Base-by-base conservation (phyloP, 2,888 invertebrate genomes). In the Cephus spinipes region DNA sequence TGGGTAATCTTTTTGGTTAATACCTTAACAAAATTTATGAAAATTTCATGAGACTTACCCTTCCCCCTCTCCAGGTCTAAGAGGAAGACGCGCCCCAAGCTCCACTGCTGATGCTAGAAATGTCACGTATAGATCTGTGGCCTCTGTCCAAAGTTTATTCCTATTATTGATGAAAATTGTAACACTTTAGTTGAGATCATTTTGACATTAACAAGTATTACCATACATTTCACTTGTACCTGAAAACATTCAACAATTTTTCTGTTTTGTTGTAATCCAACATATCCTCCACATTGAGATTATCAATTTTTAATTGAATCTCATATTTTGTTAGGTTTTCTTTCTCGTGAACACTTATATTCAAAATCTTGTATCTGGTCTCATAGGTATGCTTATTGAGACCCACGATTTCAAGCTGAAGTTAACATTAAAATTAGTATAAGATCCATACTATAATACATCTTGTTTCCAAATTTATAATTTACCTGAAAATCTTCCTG, bases 281-380 rank as follows among this genome's bases (percentile, higher is more conserved):
- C 88, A 98, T 93, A 88, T 98, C 97, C 83, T 97, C 97, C 77
- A 97, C 96, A 88, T 98, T 97, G 34, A 97, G 92, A 91, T 98
- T 98, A 90, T 97, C 96, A 74, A 98, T 96, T 92, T 98, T 98
- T 87, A 98, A 92, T 89, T 97, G 96, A 9, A 97, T 95, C 87
- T 97, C 95, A 88, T 95, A 95, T 73, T 94, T 94, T 0, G 96
- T 95, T 81, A 95, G 94, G 83, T 94, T 94, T 79, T 93, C 92
- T 87, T 96, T 96, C 30, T 94, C 93, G 4, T 93, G 92, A 23
- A 97, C 93, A 76, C 93, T 93, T 78, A 97, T 92, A 0, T 94
- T 93, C 12, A 97, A 89, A 0, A 94, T 92, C 69, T 94, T 93
- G 32, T 94, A 93, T 1, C 95, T 93, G 0, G 96, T 96, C 87